Percentiles rank a stretch among this genome's conserved stretches.
Evolutionary conservation across 2,888 invertebrate genomes (phyloP).

Genomic region (Xestia c-nigrum): DNA sequence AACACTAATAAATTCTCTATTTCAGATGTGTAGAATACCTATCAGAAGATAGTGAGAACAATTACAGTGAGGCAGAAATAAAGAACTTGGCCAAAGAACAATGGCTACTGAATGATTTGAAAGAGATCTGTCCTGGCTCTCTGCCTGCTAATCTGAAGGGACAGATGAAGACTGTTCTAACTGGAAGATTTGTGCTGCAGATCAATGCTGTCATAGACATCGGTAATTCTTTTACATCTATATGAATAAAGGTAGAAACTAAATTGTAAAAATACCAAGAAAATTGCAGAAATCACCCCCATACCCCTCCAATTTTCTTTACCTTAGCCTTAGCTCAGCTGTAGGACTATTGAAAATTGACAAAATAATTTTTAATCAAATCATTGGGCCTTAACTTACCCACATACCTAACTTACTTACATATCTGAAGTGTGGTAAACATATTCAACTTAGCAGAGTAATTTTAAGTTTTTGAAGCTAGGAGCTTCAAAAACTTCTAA

Average conservation of each 20-base stretch:
- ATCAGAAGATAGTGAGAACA: conserved; percentile 81
- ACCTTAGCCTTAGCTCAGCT: too few relatives aligned
- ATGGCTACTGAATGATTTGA: conserved; percentile 92
- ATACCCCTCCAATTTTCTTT: too few relatives aligned
- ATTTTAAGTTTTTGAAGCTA: too few relatives aligned
- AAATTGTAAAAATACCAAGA: neutral
- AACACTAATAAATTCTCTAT: conserved; percentile 24
- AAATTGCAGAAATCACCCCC: neutral
- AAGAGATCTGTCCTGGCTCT: conserved; percentile 91
- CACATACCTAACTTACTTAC: too few relatives aligned
- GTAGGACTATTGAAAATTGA: neutral
- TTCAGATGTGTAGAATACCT: conserved; percentile 90
- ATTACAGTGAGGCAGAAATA: conserved; percentile 86
- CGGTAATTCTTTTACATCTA: conserved; percentile 77
- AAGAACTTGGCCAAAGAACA: conserved; percentile 91
- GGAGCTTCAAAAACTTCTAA: too few relatives aligned
- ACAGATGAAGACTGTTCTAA: conserved; percentile 85
- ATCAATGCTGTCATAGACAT: conserved; percentile 91
- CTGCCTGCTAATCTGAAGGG: conserved; percentile 90
- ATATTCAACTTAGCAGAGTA: too few relatives aligned
- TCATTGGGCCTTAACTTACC: too few relatives aligned
- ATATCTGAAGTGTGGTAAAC: too few relatives aligned
- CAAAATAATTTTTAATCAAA: too few relatives aligned
- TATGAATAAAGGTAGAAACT: neutral
- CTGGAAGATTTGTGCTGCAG: conserved; percentile 91